Conservation (phyloP, 2,797 vertebrate species). For the Chanos chanos region DNA sequence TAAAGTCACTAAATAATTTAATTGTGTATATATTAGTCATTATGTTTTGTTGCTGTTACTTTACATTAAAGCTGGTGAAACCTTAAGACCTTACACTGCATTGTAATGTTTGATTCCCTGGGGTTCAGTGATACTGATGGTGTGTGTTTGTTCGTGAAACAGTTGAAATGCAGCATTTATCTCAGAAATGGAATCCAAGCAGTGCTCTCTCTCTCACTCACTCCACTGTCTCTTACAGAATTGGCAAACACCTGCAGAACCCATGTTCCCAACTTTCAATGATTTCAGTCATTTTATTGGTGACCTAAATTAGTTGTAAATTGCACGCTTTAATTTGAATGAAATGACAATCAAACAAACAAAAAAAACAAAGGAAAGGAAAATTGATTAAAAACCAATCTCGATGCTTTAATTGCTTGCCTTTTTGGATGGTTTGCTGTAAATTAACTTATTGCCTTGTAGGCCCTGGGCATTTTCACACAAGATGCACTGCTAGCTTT, state of each 20-base stretch:
- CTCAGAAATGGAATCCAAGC: slow-evolving; percentile 52
- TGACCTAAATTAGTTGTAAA: slow-evolving; percentile 7
- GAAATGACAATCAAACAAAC: too few species aligned
- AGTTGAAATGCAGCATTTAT: neutral
- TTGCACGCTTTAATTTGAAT: too few species aligned
- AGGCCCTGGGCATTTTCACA: slow-evolving; percentile 24
- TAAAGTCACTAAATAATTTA: too few species aligned
- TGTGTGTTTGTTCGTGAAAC: neutral
- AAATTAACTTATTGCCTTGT: neutral
- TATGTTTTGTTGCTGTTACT: too few species aligned
- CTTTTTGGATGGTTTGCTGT: neutral
- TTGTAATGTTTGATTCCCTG: too few species aligned
- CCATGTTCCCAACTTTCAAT: slow-evolving; percentile 16
- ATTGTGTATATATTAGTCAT: too few species aligned
- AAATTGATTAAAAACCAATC: too few species aligned
- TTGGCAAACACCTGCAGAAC: slow-evolving; percentile 20
- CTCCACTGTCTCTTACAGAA: slow-evolving; percentile 36
- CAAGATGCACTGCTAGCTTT: slow-evolving; percentile 62
- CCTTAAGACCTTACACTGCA: too few species aligned
- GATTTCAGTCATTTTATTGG: slow-evolving; percentile 29
- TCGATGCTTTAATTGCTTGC: neutral
- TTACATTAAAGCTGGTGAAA: too few species aligned
- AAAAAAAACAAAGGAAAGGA: too few species aligned
- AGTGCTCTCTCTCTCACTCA: slow-evolving; percentile 37
- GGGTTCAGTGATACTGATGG: too few species aligned